These are phyloP conservation scores for Oreochromis niloticus DNA, from an alignment of 2,113 vertebrate genomes.

Conservation along the genomic window DNA sequence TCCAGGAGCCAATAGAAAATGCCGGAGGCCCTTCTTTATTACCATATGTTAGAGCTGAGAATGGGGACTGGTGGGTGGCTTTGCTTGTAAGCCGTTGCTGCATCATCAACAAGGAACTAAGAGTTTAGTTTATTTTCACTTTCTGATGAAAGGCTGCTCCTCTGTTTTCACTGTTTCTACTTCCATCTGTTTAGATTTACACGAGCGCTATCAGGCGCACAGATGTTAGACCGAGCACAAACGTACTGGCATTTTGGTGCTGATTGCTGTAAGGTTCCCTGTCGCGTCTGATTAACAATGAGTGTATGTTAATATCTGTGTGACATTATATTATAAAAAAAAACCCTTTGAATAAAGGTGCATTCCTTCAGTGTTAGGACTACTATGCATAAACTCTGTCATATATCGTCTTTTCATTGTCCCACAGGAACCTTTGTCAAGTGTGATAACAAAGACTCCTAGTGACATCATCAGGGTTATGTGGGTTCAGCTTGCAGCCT, in stretches of 20 bases:
- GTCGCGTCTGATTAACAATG: not conserved
- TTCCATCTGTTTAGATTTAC: not conserved
- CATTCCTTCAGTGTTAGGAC: not conserved
- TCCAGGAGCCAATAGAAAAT: slow-evolving; percentile 53
- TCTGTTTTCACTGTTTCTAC: not conserved
- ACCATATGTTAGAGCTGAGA: slow-evolving; percentile 62
- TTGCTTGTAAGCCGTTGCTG: slow-evolving; percentile 12
- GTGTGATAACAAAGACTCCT: not conserved
- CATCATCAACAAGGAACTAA: not conserved
- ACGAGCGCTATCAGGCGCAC: not conserved
- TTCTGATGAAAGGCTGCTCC: not conserved
- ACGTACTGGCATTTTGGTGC: not conserved
- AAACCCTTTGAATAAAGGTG: not conserved
- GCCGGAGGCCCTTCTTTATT: slow-evolving; percentile 50
- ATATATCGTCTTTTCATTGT: not conserved
- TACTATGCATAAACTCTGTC: not conserved
- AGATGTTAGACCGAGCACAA: not conserved
- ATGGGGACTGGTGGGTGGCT: slow-evolving; percentile 30
- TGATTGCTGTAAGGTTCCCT: not conserved
- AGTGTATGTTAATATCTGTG: not conserved
- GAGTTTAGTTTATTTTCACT: slow-evolving; percentile 6
- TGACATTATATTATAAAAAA: not conserved
- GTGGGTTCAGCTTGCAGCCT: not conserved
- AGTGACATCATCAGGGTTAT: not conserved
- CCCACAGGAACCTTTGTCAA: not conserved